Percentiles rank a stretch among this genome's conserved stretches.
Conservation (phyloP, 2,888 invertebrate species). For the Diarsia rubi region DNA sequence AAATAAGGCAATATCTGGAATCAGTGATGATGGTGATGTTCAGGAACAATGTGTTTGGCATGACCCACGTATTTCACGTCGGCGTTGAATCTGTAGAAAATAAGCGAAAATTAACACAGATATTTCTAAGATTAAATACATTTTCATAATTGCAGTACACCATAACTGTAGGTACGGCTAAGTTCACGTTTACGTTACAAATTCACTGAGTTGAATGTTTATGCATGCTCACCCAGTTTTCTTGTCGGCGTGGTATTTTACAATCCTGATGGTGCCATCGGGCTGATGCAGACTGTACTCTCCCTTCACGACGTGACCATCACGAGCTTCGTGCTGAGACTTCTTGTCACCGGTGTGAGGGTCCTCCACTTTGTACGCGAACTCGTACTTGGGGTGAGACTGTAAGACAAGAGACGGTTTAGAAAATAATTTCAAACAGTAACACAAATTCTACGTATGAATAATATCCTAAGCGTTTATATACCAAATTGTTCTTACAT, state of each 20-base stretch:
- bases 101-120: too few relatives aligned
- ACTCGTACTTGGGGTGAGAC: conserved; percentile 86
- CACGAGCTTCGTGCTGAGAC: conserved; percentile 85
- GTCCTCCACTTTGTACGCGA: conserved; percentile 86
- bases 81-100: conserved; percentile 71
- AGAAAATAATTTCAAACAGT: too few relatives aligned
- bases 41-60: conserved; percentile 80
- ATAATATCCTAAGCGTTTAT: too few relatives aligned
- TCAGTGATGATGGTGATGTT: conserved; percentile 70
- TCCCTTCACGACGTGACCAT: conserved; percentile 90
- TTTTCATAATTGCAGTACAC: too few relatives aligned
- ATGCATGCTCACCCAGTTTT: conserved; percentile 66
- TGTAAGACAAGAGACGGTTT: conserved; percentile 38
- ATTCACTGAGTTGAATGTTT: too few relatives aligned
- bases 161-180: too few relatives aligned
- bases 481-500: conserved; percentile 5
- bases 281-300: conserved; percentile 88
- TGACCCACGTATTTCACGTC: conserved; percentile 77
- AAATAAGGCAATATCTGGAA: neutral
- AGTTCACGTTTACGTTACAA: too few relatives aligned
- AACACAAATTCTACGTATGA: too few relatives aligned
- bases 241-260: conserved; percentile 85
- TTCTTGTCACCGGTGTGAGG: conserved; percentile 89
- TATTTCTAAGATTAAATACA: too few relatives aligned
- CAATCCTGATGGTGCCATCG: conserved; percentile 82